Evolutionary conservation across 1,140 invertebrate species (phyloP).

Genomic region (Ylistrum balloti): DNA sequence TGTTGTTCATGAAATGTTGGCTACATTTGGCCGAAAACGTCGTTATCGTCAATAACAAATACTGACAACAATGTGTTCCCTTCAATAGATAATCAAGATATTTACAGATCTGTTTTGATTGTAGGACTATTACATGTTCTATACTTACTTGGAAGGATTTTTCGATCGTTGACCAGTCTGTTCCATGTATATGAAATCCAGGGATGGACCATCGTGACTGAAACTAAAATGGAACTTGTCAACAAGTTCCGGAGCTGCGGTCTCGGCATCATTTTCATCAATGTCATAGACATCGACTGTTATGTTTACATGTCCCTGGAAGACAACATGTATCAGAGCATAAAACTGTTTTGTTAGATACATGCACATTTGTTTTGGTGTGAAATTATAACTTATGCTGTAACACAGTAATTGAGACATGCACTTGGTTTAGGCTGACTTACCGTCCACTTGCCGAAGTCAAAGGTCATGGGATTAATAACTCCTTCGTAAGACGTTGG

Average conservation of each 20-base stretch:
- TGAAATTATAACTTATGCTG: neutral
- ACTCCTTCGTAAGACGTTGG: neutral
- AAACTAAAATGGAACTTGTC: neutral
- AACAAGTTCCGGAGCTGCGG: neutral
- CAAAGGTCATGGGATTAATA: neutral
- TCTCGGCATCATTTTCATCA: neutral
- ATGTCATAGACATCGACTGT: neutral
- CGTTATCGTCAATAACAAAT: no score
- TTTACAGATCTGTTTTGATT: no score
- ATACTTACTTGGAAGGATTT: neutral
- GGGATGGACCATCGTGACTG: neutral
- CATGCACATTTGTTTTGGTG: no score
- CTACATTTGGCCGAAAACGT: no score
- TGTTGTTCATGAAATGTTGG: no score
- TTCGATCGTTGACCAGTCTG: neutral
- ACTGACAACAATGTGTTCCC: no score
- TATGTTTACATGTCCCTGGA: slow-evolving; percentile 28
- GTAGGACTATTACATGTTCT: no score
- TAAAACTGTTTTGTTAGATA: no score
- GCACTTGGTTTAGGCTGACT: neutral
- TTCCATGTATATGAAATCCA: neutral
- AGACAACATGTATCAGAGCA: no score
- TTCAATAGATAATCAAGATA: no score
- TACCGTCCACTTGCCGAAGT: neutral
- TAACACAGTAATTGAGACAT: no score